phyloP scores from a whole-genome alignment of 2,113 vertebrate genomes.

The Circaetus gallicus region DNA sequence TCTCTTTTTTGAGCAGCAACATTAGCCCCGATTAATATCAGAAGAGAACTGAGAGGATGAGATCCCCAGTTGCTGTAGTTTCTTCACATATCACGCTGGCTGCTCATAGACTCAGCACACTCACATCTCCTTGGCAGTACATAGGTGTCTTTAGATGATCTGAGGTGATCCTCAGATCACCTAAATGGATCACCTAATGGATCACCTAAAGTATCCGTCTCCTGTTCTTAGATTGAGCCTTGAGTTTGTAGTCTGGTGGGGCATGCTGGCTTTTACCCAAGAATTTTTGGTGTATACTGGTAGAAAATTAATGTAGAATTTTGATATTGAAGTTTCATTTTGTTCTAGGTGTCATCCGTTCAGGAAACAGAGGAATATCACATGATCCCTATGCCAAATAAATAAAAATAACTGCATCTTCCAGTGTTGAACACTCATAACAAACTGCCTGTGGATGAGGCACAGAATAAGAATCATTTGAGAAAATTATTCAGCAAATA shows the following conservation, averaged over 20 bases:
- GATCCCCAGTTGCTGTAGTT: background rate
- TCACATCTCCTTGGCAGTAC: background rate
- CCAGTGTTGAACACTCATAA: background rate
- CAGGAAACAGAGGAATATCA: background rate
- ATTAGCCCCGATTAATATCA: background rate
- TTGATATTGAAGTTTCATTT: background rate
- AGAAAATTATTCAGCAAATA: conserved; percentile 21
- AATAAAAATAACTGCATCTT: background rate
- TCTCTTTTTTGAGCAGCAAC: background rate
- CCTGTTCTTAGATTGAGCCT: background rate
- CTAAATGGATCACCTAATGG: no score
- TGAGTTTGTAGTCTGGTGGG: background rate
- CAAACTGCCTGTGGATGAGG: background rate
- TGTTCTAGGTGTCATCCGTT: background rate
- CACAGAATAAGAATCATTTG: background rate
- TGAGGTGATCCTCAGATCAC: background rate
- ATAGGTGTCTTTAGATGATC: background rate
- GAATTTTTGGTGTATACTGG: background rate
- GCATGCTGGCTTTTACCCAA: background rate
- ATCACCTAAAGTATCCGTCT: background rate
- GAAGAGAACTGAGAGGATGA: background rate
- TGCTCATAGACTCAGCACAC: background rate
- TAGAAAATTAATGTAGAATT: background rate
- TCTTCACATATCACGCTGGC: background rate
- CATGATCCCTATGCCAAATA: background rate